These are phyloP conservation scores for Balanococcus diminutus DNA, from an alignment of 2,888 invertebrate genomes.

Conservation along the genomic window DNA sequence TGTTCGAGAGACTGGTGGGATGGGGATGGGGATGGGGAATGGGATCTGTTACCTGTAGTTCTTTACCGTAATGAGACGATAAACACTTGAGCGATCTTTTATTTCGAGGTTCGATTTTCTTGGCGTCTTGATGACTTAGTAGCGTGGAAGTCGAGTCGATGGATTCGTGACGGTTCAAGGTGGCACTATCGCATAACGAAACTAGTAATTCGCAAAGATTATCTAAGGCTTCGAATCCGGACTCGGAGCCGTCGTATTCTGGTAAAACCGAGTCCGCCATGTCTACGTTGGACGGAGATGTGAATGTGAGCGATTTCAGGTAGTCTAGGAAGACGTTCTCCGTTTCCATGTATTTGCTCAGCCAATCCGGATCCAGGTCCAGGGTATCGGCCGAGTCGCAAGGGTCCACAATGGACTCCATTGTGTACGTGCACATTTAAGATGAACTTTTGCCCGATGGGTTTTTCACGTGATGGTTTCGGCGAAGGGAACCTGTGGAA, in stretches of 20 bases:
- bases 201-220: conserved; percentile 43
- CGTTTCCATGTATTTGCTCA: conserved; percentile 44
- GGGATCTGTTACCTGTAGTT: conserved; percentile 37
- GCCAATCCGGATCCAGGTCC: conserved; percentile 39
- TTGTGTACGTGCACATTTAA: conserved; percentile 45
- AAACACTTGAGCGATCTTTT: conserved; percentile 36
- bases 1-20: too few species aligned
- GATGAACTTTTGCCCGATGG: background rate
- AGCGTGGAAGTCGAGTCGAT: background rate
- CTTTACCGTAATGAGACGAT: conserved; percentile 34
- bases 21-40: too few species aligned
- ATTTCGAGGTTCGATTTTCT: conserved; percentile 9
- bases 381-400: background rate
- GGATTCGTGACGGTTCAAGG: background rate
- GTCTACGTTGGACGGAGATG: background rate
- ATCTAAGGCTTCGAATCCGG: conserved; percentile 48
- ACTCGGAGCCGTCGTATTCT: conserved; percentile 39
- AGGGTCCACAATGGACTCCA: conserved; percentile 48
- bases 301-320: conserved; percentile 38
- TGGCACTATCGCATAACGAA: background rate
- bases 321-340: conserved; percentile 49
- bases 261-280: conserved; percentile 15
- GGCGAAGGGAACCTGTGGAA: background rate
- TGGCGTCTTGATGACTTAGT: background rate
- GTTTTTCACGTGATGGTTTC: too few species aligned